A percentile compares a stretch with the other conserved stretches of the same genome.
These are phyloP conservation scores for Sorex araneus DNA, from an alignment of 2,113 vertebrate species.

Conservation along the genomic window DNA sequence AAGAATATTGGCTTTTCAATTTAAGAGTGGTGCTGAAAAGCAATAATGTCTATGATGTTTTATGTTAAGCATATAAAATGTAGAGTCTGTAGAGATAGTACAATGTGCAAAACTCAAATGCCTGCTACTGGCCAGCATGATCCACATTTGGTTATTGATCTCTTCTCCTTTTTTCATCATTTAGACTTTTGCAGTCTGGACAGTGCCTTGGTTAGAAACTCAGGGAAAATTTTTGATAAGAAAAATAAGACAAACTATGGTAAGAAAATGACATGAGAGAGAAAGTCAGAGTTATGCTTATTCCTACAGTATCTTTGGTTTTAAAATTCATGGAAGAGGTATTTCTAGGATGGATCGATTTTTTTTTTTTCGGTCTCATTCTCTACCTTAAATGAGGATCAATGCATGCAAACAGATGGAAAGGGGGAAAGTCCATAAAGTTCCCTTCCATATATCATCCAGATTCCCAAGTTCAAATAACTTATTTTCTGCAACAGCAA, in stretches of 20 bases:
- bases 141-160: background rate
- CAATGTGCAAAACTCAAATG: background rate
- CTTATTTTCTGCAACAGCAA: background rate
- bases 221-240: constrained; percentile 62
- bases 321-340: background rate
- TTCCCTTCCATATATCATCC: background rate
- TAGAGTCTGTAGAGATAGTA: too few species aligned
- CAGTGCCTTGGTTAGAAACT: background rate
- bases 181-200: background rate
- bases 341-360: background rate
- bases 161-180: constrained; percentile 2
- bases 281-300: background rate
- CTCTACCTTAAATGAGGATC: background rate
- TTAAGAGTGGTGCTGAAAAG: background rate
- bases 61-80: background rate
- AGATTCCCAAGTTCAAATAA: background rate
- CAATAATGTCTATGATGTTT: constrained; percentile 54
- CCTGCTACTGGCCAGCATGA: background rate
- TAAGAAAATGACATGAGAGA: constrained; percentile 60
- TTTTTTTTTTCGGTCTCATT: background rate
- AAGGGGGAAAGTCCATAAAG: background rate
- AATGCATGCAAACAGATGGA: background rate
- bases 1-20: constrained; percentile 47
- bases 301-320: background rate
- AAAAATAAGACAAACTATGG: constrained; percentile 60